Evolutionary conservation across 2,888 invertebrate species (phyloP), one percentile per base, ranked within the genome.

Genomic region (Euphydryas editha): DNA sequence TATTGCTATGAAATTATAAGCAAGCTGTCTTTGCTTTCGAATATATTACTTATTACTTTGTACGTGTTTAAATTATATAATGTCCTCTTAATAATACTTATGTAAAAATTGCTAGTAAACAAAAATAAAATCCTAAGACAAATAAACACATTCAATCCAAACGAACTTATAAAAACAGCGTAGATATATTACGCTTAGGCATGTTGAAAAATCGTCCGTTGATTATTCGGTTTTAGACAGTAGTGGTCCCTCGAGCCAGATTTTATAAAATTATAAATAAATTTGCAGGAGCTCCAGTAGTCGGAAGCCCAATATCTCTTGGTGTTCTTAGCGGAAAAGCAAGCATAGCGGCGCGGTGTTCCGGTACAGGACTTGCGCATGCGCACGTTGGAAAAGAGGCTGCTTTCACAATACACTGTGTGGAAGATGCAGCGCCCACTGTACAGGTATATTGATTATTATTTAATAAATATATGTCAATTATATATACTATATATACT

Each of bases 331-430:
- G 90, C 73, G 82, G 82, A 0, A 83, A 87, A 44, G 84, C 86
- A 49, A 88, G 93, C 30, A 85, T 88, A 11, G 93, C 91, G 47
- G 92, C 93, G 11, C 85, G 95, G 4, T 95, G 95, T 36, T 93
- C 94, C 2, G 96, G 96, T 56, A 95, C 95, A 54, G 96, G 96
- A 0, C 87, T 96, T 0, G 95, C 95, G 80, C 94, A 94, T 44
- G 95, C 95, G 59, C 95, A 95, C 80, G 94, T 95, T 36, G 95
- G 95, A 62, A 95, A 95, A 76, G 95, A 95, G 76, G 94, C 95
- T 13, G 95, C 95, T 5, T 96, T 96, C 77, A 95, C 95, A 6
- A 95, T 96, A 72, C 94, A 94, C 75, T 90, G 90, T 70, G 90
- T 81, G 0, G 92, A 94, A 60, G 93, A 94, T 54, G 81, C 93